Evolutionary conservation across 1,140 invertebrate species (phyloP).

Genomic region (Drosophila yakuba): DNA sequence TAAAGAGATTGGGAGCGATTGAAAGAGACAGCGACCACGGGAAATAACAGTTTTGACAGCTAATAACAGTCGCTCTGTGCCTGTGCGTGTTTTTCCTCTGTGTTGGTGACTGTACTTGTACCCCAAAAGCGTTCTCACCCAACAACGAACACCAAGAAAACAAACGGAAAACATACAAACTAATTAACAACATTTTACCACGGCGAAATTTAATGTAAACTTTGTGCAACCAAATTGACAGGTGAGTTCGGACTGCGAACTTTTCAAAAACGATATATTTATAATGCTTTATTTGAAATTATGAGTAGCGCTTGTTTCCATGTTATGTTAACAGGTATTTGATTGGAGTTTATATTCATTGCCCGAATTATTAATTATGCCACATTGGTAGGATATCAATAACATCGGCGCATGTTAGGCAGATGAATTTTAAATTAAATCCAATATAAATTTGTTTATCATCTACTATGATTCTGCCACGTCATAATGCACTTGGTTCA

Average conservation of each 20-base stretch:
- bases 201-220: slow-evolving; percentile 46
- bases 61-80: slow-evolving; percentile 39
- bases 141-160: slow-evolving; percentile 31
- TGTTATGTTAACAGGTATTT: not conserved
- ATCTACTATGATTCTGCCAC: slow-evolving; percentile 45
- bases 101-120: slow-evolving; percentile 73
- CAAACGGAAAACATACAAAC: slow-evolving; percentile 46
- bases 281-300: slow-evolving; percentile 7
- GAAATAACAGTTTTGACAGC: slow-evolving; percentile 45
- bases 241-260: slow-evolving; percentile 32
- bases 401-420: too few species aligned
- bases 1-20: not conserved
- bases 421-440: slow-evolving; percentile 35
- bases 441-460: slow-evolving; percentile 71
- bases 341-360: not conserved
- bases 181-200: slow-evolving; percentile 60
- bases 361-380: not conserved
- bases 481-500: slow-evolving; percentile 54
- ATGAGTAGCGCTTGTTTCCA: not conserved
- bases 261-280: slow-evolving; percentile 12
- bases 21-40: slow-evolving; percentile 1
- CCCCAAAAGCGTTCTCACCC: slow-evolving; percentile 52
- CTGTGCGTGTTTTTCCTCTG: slow-evolving; percentile 6
- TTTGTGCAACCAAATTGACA: slow-evolving; percentile 26
- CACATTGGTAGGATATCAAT: not conserved